These are phyloP conservation scores for Lytechinus variegatus DNA, from an alignment of 35 echinoderm and acorn worm species.

Conservation along the genomic window DNA sequence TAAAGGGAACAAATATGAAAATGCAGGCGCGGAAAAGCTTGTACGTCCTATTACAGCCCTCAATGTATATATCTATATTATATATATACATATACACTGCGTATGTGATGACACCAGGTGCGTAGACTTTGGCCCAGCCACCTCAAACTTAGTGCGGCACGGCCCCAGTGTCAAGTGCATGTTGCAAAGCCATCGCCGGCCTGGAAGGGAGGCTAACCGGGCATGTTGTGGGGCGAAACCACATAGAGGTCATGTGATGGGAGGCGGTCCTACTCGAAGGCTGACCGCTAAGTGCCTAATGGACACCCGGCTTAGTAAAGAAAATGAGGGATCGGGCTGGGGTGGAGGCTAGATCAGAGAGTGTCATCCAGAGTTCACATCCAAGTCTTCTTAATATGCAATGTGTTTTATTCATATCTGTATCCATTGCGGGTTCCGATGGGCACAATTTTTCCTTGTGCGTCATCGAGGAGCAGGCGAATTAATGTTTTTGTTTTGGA, in stretches of 20 bases:
- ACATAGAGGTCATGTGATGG: background rate
- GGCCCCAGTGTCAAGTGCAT: background rate
- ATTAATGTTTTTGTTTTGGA: conserved; percentile 48
- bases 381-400: conserved; percentile 27
- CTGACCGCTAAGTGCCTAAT: background rate
- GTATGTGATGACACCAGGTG: conserved; percentile 9
- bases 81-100: background rate
- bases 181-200: background rate
- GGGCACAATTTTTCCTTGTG: conserved; percentile 32
- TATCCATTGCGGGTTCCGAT: conserved; percentile 8
- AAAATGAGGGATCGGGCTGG: conserved; percentile 23
- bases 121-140: background rate
- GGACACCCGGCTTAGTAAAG: background rate
- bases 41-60: background rate
- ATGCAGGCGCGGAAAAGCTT: background rate
- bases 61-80: background rate
- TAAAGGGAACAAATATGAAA: conserved; percentile 20
- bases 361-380: conserved; percentile 29
- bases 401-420: conserved; percentile 48
- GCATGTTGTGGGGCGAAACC: background rate
- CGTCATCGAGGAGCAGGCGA: conserved; percentile 26
- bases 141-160: background rate
- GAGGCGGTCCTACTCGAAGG: background rate
- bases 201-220: background rate
- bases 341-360: conserved; percentile 4